A percentile compares a stretch with the other conserved stretches of the same genome.
phyloP scores from a whole-genome alignment of 2,797 vertebrate species.

The Mus caroli region DNA sequence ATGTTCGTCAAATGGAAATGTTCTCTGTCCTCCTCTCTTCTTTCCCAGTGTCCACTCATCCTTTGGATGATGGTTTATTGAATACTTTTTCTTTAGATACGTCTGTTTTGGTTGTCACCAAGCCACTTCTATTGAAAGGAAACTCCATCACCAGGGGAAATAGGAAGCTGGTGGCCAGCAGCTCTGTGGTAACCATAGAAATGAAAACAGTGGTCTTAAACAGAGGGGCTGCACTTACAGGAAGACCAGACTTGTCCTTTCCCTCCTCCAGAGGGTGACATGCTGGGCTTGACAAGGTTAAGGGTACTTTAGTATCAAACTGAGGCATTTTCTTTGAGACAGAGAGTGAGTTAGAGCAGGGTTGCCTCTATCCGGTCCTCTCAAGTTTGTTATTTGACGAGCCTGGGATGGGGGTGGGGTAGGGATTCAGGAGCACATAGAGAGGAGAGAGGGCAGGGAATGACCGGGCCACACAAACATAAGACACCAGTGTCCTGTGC shows the following conservation, averaged over 20 bases:
- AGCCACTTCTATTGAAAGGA: neutral
- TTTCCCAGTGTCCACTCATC: neutral
- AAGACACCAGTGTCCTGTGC: neutral
- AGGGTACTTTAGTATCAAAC: neutral
- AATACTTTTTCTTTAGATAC: slow-evolving; percentile 9
- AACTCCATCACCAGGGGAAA: neutral
- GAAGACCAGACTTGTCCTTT: neutral
- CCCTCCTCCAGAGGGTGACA: neutral
- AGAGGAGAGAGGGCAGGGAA: neutral
- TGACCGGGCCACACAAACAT: neutral
- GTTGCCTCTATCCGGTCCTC: neutral
- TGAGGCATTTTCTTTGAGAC: neutral
- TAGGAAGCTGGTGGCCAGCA: neutral
- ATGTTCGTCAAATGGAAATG: neutral
- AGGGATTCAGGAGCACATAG: neutral
- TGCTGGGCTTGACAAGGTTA: neutral
- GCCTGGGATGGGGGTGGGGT: too few relatives aligned
- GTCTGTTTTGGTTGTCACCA: slow-evolving; percentile 5
- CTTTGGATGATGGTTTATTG: neutral
- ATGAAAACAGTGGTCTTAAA: neutral
- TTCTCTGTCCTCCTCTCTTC: neutral
- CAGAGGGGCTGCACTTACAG: neutral
- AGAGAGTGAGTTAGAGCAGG: neutral
- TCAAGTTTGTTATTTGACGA: fast-evolving
- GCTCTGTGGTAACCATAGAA: slow-evolving; percentile 14